Base-by-base conservation (phyloP, 2,888 invertebrate genomes). In the Platycheirus rosarum region DNA sequence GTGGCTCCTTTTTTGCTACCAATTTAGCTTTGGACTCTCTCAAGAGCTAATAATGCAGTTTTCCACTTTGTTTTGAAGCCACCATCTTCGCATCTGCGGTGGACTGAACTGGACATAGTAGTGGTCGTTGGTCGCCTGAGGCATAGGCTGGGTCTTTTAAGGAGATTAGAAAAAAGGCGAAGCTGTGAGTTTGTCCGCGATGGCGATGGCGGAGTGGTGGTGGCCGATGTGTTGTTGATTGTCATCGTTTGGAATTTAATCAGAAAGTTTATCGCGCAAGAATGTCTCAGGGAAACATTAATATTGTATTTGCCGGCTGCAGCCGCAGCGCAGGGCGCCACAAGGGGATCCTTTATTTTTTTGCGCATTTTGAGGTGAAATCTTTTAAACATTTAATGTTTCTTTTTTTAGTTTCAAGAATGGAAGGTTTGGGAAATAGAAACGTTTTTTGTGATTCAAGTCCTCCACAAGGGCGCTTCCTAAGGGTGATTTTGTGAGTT, bases 101-200 rank as follows among this genome's bases (percentile, higher is more conserved):
- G 63, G 2, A n/a, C n/a, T n/a, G n/a, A 6, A 8, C 29, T 32
- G 8, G 2, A 32, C 29, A 32, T 32, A 32, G 2, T 4, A 6
- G 23, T 65, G 37, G 13, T 60, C 16, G 44, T 40, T 13, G n/a
- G 23, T 29, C 60, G 60, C 75, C 74, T 37, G 32, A 23, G 55
- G 79, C 79, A 75, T 80, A 80, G 79, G 75, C 63, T 70, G 69
- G 79, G 75, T 55, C 68, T 62, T 63, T 78, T 46, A 60, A 32
- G 57, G 65, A 70, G 51, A 70, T 70, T 80, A 70, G 75, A 75
- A 48, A 79, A 14, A 2, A 0, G 42, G 63, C 26, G 26, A 74
- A 57, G 63, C 14, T 44, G n/a, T n/a, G 20, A 14, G 5, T 55
- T 57, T 49, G 32, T 49, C n/a, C 26, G 51, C 23, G 23, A 13